phyloP scores from a whole-genome alignment of 2,797 vertebrate species.

The Bryconaethiops microstoma region DNA sequence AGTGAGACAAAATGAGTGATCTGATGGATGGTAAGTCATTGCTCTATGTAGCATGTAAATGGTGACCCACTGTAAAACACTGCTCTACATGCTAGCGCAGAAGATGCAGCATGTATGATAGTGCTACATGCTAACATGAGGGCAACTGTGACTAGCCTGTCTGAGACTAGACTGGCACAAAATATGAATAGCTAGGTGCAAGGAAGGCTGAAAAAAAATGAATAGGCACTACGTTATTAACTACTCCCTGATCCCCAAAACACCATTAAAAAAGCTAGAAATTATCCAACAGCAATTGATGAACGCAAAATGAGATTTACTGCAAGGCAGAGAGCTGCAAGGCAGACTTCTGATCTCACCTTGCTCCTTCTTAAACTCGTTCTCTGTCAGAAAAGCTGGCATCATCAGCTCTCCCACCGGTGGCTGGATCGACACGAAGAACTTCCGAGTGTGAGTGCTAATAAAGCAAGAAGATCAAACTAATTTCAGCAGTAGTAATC shows the following conservation, averaged over 20 bases:
- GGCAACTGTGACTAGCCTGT: background rate
- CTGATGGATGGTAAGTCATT: constrained; percentile 3
- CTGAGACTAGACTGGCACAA: background rate
- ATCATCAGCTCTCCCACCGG: constrained; percentile 95
- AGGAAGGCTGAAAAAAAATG: constrained; percentile 7
- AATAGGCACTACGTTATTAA: constrained; percentile 1
- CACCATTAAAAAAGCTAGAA: background rate
- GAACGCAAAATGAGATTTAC: background rate
- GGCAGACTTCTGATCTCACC: constrained; percentile 74
- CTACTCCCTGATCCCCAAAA: background rate
- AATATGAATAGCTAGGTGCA: background rate
- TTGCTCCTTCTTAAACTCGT: constrained; percentile 96
- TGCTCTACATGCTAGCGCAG: background rate
- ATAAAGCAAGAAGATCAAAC: constrained; percentile 12
- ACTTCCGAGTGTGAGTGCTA: constrained; percentile 92
- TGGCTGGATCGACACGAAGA: constrained; percentile 95
- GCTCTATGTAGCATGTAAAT: constrained; percentile 11
- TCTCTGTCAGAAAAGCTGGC: constrained; percentile 93
- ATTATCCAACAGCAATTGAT: background rate
- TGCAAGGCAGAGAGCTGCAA: background rate
- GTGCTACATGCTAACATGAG: constrained; percentile 5
- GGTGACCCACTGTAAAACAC: background rate
- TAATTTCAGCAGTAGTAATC: background rate
- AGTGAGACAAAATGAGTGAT: constrained; percentile 8
- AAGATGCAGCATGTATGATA: background rate